Base-by-base conservation (phyloP, 2,113 vertebrate genomes). In the Thunnus thynnus region DNA sequence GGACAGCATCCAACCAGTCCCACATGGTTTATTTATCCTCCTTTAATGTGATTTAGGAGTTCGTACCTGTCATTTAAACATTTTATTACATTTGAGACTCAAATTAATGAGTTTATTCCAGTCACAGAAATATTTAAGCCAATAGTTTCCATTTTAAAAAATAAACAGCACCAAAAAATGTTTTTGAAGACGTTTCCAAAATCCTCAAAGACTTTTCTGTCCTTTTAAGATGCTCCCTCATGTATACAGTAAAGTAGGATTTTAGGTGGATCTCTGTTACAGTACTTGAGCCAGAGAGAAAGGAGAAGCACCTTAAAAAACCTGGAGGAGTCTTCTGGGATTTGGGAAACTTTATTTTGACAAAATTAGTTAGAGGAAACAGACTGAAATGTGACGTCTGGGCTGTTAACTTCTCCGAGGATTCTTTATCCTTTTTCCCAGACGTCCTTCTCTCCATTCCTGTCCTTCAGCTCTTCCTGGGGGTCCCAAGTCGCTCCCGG, bases 121-220 rank as follows among this genome's bases (percentile, higher is more conserved):
- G 41, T 25, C 71, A 32, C 66, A 27, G 1, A 17, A 14, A 20
- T 6, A 65, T 70, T 32, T 17, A 16, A 60, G 83, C 79, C 83
- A 88, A 41, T 4, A 70, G 47, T 55, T 58, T 3, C 0, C 0
- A 36, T 36, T 36, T 36, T 32, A 50, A 5, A 74, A 74, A 71
- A 84, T 36, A 65, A 81, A 50, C 70, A 70, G 32, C 25, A 17
- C 3, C 67, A 36, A 46, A 30, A 12, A 7, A 8, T n/a, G 48
- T 67, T 64, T 80, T 75, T 76, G 73, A 86, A 83, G 46, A 32
- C 17, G 4, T 13, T 13, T 77, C 62, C 80, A 75, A 80, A 79
- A 72, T 7, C 3, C 67, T 77, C 78, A 85, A 81, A 85, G 48
- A 56, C 25, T 25, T 50, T 57, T 48, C 30, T 22, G 22, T 22